phyloP scores from a whole-genome alignment of 2,797 vertebrate genomes.

The Halcyon badia region DNA sequence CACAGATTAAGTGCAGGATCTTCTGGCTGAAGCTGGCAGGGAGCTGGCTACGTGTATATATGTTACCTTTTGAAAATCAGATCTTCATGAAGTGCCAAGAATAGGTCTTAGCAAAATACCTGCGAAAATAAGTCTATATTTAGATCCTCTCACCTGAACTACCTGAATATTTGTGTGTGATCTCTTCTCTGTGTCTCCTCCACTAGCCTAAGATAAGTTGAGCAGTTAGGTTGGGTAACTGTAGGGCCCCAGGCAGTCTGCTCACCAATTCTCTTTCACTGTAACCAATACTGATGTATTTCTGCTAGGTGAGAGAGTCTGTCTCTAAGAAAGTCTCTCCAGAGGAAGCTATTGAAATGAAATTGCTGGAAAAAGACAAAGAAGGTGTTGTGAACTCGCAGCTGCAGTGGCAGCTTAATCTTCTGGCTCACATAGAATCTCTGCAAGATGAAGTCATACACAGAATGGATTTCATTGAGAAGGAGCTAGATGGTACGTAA shows the following conservation, averaged over 20 bases:
- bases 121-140: background rate
- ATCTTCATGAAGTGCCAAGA: background rate
- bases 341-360: conserved; percentile 78
- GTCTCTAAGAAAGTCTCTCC: conserved; percentile 76
- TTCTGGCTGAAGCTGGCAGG: background rate
- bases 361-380: conserved; percentile 78
- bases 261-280: accelerated
- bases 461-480: conserved; percentile 98
- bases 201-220: accelerated
- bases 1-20: too few species aligned
- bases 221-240: accelerated
- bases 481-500: conserved; percentile 91
- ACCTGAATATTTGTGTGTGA: background rate
- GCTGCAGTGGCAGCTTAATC: conserved; percentile 94
- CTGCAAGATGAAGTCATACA: conserved; percentile 94
- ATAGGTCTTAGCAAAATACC: background rate
- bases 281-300: background rate
- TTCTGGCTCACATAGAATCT: conserved; percentile 92
- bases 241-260: background rate
- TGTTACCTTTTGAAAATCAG: background rate
- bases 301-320: conserved; percentile 78
- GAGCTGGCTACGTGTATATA: accelerated
- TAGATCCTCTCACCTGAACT: background rate
- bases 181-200: background rate
- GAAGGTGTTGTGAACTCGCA: conserved; percentile 80